phyloP scores from a whole-genome alignment of 2,797 vertebrate species.

The Fistularia tabacaria region DNA sequence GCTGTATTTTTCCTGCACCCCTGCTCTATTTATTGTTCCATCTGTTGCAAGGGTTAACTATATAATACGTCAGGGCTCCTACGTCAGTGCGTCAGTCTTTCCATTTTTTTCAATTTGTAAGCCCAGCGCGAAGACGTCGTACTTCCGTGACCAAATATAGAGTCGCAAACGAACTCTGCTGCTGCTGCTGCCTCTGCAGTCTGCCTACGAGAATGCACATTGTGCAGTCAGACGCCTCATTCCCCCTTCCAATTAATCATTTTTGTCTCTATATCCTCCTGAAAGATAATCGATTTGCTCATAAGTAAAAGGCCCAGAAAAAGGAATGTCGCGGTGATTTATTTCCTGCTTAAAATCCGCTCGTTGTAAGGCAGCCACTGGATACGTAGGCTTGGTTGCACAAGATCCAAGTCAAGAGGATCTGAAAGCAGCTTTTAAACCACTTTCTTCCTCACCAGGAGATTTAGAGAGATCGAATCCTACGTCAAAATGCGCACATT shows the following conservation, averaged over 20 bases:
- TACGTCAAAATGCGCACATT: no score
- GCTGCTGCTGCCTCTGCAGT: slow-evolving; percentile 7
- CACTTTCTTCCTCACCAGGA: not conserved
- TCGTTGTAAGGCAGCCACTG: no score
- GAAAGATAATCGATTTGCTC: no score
- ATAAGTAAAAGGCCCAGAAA: no score
- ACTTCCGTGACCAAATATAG: slow-evolving; percentile 74
- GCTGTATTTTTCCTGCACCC: slow-evolving; percentile 50
- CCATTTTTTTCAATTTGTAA: slow-evolving; percentile 55
- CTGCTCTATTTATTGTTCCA: slow-evolving; percentile 72
- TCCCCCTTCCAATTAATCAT: not conserved
- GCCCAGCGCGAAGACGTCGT: slow-evolving; percentile 60
- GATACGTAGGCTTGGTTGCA: slow-evolving; percentile 7
- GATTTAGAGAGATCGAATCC: no score
- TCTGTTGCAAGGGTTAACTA: slow-evolving; percentile 72
- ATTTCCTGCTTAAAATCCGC: no score
- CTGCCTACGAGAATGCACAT: not conserved
- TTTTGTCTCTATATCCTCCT: no score
- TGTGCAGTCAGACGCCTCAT: not conserved
- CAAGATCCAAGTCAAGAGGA: slow-evolving; percentile 22
- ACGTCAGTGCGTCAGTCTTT: slow-evolving; percentile 74
- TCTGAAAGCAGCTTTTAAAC: slow-evolving; percentile 33
- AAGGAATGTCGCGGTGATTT: no score
- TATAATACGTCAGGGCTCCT: slow-evolving; percentile 61
- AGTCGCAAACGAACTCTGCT: not conserved